Evolutionary conservation across 1,140 invertebrate species (phyloP).

Genomic region (Cephus cinctus): DNA sequence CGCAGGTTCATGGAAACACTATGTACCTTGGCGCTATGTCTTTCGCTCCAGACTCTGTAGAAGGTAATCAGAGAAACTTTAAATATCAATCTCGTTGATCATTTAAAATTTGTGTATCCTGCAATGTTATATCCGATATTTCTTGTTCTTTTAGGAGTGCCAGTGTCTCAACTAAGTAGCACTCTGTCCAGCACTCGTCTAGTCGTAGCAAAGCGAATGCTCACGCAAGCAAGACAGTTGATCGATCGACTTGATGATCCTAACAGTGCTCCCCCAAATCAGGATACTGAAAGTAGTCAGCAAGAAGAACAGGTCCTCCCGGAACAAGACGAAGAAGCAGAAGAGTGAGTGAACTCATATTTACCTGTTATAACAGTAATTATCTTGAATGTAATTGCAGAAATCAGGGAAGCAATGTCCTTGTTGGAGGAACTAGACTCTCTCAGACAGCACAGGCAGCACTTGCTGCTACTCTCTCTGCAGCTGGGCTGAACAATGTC

Average conservation of each 20-base stretch:
- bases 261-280: slow-evolving; percentile 11
- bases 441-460: slow-evolving; percentile 52
- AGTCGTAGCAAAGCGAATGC: slow-evolving; percentile 48
- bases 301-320: slow-evolving; percentile 14
- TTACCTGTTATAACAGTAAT: slow-evolving; percentile 14
- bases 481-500: slow-evolving; percentile 43
- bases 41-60: slow-evolving; percentile 59
- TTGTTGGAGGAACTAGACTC: slow-evolving; percentile 19
- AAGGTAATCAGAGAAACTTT: slow-evolving; percentile 43
- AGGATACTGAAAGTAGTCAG: slow-evolving; percentile 9
- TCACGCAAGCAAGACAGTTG: slow-evolving; percentile 42
- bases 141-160: slow-evolving; percentile 31
- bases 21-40: slow-evolving; percentile 69
- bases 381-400: slow-evolving; percentile 13
- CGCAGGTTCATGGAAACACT: slow-evolving; percentile 54
- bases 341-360: slow-evolving; percentile 22
- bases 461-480: slow-evolving; percentile 53
- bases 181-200: slow-evolving; percentile 51
- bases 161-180: slow-evolving; percentile 43
- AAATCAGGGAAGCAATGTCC: slow-evolving; percentile 17
- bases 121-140: slow-evolving; percentile 10
- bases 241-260: slow-evolving; percentile 54
- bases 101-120: not conserved
- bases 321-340: slow-evolving; percentile 27
- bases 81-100: slow-evolving; percentile 1